Percentiles rank a stretch among this genome's conserved stretches.
These are phyloP conservation scores for Indicator indicator DNA, from an alignment of 2,113 vertebrate species.

Conservation along the genomic window DNA sequence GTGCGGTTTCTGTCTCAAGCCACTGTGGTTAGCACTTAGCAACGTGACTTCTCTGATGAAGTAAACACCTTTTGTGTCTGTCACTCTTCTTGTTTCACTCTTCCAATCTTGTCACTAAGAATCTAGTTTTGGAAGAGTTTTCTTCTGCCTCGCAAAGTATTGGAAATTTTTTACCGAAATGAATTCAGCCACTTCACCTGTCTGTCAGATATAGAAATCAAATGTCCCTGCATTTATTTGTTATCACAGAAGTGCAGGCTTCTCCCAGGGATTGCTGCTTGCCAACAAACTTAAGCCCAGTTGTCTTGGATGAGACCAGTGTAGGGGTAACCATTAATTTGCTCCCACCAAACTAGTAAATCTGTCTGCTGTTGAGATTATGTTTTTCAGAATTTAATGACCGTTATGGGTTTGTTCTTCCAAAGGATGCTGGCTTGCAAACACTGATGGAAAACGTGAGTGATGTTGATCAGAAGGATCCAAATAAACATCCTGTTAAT, in stretches of 20 bases:
- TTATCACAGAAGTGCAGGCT: background rate
- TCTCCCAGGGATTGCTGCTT: background rate
- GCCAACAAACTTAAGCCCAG: background rate
- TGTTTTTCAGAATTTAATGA: background rate
- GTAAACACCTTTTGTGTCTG: constrained; percentile 55
- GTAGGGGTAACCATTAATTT: background rate
- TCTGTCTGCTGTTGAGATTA: background rate
- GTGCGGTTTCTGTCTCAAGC: constrained; percentile 46
- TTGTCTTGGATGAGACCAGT: background rate
- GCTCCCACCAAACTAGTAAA: background rate
- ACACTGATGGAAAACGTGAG: background rate
- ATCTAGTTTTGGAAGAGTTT: background rate
- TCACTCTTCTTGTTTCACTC: background rate
- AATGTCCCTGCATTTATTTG: background rate
- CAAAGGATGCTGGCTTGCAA: background rate
- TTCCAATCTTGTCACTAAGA: background rate
- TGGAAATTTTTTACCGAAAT: background rate
- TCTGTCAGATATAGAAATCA: background rate
- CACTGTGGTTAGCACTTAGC: constrained; percentile 59
- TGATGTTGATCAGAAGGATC: background rate
- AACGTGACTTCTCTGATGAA: constrained; percentile 17
- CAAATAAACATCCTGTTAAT: background rate
- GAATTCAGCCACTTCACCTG: background rate
- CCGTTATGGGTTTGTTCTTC: background rate
- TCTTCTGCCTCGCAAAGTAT: background rate